A percentile compares a stretch with the other conserved stretches of the same genome.
Evolutionary conservation across 2,888 invertebrate species (phyloP).

Genomic region (Odontocolon sp.): DNA sequence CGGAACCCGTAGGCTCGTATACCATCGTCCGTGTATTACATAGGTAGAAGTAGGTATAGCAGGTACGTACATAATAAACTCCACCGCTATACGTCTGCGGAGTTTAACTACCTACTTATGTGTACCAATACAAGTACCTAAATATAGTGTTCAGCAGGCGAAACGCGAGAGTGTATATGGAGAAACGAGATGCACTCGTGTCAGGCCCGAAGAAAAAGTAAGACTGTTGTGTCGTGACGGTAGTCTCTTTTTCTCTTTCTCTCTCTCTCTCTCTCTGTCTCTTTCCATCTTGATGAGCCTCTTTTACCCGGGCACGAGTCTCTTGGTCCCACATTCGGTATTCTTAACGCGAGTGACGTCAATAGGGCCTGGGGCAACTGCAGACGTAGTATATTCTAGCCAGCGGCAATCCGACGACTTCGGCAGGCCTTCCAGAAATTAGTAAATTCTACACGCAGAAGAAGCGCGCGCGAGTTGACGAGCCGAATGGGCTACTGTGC

Average conservation of each 20-base stretch:
- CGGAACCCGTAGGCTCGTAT: constrained; percentile 45
- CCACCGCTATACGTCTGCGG: background rate
- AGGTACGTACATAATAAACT: background rate
- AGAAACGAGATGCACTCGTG: background rate
- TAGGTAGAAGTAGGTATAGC: no score
- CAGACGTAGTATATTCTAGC: constrained; percentile 46
- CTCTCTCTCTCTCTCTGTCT: constrained; percentile 12
- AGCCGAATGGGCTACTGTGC: constrained; percentile 41
- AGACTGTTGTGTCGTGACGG: constrained; percentile 2
- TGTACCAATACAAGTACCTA: background rate
- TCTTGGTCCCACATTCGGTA: constrained; percentile 43
- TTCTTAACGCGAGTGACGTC: constrained; percentile 36
- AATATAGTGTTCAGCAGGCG: background rate
- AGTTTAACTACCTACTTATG: constrained; percentile 25
- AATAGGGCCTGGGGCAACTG: constrained; percentile 15
- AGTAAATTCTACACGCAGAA: constrained; percentile 75
- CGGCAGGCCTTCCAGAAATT: constrained; percentile 70
- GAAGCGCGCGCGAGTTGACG: constrained; percentile 40
- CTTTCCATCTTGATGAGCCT: no score
- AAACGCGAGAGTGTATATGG: background rate
- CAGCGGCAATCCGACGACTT: constrained; percentile 33
- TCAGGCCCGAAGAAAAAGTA: background rate
- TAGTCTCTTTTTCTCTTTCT: background rate
- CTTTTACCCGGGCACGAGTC: constrained; percentile 34
- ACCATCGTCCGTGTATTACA: no score